phyloP scores from a whole-genome alignment of 2,113 vertebrate species.

The Neolamprologus hecqui region DNA sequence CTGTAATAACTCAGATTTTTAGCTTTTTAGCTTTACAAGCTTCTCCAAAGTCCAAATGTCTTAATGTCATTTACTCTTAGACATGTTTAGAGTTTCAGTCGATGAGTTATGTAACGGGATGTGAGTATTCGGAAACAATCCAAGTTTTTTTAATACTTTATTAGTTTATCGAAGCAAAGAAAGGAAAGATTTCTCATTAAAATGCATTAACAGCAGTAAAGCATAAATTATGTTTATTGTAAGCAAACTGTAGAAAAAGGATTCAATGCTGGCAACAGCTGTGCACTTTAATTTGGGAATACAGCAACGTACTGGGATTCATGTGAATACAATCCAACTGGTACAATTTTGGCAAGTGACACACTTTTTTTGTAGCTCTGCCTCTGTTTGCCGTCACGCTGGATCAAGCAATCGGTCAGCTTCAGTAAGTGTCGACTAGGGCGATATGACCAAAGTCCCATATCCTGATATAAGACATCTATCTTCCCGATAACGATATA shows the following conservation, averaged over 20 bases:
- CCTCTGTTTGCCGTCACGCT: not conserved
- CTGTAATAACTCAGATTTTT: not conserved
- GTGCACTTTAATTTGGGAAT: not conserved
- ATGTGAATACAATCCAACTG: not conserved
- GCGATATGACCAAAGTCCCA: accelerated
- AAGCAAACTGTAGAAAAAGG: not conserved
- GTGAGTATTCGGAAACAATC: not conserved
- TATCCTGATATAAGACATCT: not conserved
- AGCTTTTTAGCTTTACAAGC: not conserved
- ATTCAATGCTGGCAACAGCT: not conserved
- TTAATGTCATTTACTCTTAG: not conserved
- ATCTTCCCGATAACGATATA: accelerated
- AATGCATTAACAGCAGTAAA: not conserved
- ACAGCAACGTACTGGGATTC: not conserved
- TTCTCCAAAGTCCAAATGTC: not conserved
- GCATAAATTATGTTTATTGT: not conserved
- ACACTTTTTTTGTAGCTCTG: not conserved
- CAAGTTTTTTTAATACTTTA: not conserved
- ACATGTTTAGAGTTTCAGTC: not conserved
- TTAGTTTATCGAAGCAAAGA: not conserved
- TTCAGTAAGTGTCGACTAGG: not conserved
- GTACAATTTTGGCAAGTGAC: not conserved
- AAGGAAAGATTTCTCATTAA: not conserved
- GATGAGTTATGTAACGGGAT: not conserved
- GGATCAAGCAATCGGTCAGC: not conserved